These are phyloP conservation scores for Polypterus bichir DNA, from an alignment of 2,113 vertebrate genomes.

Conservation along the genomic window DNA sequence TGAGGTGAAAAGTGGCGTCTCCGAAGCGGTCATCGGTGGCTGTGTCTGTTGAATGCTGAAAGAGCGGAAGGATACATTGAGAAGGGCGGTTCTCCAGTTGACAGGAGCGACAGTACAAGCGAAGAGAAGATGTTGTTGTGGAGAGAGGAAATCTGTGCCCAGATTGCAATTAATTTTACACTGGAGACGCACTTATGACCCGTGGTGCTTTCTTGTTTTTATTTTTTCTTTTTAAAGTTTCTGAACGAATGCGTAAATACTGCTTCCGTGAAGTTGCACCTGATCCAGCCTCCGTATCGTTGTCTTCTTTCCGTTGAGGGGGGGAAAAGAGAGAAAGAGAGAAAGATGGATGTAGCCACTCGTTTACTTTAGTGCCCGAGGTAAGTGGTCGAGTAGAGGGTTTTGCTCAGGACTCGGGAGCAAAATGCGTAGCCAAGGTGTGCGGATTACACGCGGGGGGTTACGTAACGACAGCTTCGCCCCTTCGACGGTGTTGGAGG, in stretches of 20 bases:
- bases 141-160: conserved; percentile 20
- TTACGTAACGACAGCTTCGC: too few species aligned
- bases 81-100: conserved; percentile 21
- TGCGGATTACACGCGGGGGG: too few species aligned
- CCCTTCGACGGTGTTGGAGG: too few species aligned
- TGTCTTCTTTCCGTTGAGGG: conserved; percentile 23
- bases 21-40: background rate
- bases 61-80: conserved; percentile 43
- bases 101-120: conserved; percentile 33
- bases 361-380: conserved; percentile 31
- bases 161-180: conserved; percentile 19
- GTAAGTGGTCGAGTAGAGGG: conserved; percentile 34
- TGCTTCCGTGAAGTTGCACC: conserved; percentile 23
- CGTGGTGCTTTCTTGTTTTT: background rate
- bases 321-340: background rate
- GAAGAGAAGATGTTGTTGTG: conserved; percentile 31
- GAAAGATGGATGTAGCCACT: conserved; percentile 34
- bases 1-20: too few species aligned
- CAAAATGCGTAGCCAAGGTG: too few species aligned
- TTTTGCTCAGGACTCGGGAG: too few species aligned
- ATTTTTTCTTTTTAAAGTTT: conserved; percentile 1
- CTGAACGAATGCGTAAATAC: too few species aligned
- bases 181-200: conserved; percentile 13
- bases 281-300: conserved; percentile 21
- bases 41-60: conserved; percentile 18